Evolutionary conservation across 2,888 invertebrate genomes (phyloP).

Genomic region (Pristionchus mayeri): DNA sequence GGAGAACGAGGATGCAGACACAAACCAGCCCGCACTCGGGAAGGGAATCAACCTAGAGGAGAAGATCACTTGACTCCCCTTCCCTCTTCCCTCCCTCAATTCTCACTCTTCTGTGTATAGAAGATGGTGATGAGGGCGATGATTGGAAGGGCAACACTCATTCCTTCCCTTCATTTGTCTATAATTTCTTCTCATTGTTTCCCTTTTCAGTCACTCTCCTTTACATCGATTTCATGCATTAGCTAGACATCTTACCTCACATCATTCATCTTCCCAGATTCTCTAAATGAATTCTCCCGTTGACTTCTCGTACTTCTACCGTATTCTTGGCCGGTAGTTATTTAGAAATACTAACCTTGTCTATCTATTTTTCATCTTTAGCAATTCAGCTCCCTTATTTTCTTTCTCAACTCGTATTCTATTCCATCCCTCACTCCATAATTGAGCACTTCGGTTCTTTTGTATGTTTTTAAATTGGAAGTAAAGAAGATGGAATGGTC

Average conservation of each 20-base stretch:
- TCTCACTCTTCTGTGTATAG: neutral
- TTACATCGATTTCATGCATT: neutral
- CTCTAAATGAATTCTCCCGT: neutral
- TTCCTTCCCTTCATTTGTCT: neutral
- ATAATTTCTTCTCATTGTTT: neutral
- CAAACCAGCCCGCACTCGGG: slow-evolving; percentile 39
- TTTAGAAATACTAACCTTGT: neutral
- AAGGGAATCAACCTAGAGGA: slow-evolving; percentile 35
- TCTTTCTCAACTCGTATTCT: neutral
- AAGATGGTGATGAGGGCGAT: neutral
- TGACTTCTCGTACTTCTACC: no score
- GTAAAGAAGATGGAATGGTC: slow-evolving; percentile 1
- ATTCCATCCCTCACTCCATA: neutral
- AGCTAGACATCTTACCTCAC: neutral
- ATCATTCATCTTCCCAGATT: neutral
- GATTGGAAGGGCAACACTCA: neutral
- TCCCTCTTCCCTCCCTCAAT: neutral
- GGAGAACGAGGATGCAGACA: slow-evolving; percentile 6
- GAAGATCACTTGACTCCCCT: neutral
- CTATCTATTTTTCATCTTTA: neutral
- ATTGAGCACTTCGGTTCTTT: neutral
- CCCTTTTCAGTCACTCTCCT: no score
- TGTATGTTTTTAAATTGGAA: neutral
- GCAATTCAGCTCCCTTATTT: neutral
- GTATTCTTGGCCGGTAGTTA: neutral